Percentiles rank a stretch among this genome's conserved stretches.
Conservation (phyloP, 2,113 vertebrate species). For the Lichenostomus cassidix region DNA sequence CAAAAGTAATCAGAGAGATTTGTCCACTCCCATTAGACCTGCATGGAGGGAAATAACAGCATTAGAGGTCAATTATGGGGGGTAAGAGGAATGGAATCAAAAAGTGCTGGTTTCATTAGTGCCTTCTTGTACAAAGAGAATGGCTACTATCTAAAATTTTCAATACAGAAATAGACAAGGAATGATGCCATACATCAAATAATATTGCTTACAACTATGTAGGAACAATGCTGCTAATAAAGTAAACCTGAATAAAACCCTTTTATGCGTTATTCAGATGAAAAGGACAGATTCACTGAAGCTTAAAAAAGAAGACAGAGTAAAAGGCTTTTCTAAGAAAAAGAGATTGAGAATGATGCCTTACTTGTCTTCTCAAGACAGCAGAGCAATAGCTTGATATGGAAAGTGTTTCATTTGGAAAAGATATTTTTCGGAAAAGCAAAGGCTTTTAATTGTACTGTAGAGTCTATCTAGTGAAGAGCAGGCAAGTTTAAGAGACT, state of each 20-base stretch:
- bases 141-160: not conserved
- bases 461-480: not conserved
- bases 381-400: not conserved
- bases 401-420: conserved; percentile 9
- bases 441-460: not conserved
- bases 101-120: conserved; percentile 35
- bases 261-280: not conserved
- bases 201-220: not conserved
- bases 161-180: conserved; percentile 16
- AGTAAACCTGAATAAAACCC: conserved; percentile 25
- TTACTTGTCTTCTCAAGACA: not conserved
- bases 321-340: not conserved
- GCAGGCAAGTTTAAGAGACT: not conserved
- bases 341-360: not conserved
- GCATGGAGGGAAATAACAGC: not conserved
- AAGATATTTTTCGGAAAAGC: not conserved
- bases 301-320: not conserved
- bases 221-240: conserved; percentile 47
- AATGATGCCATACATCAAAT: not conserved
- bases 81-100: conserved; percentile 9
- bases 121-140: conserved; percentile 19
- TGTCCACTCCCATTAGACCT: conserved; percentile 20
- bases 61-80: not conserved
- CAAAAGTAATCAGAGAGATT: conserved; percentile 27
- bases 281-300: conserved; percentile 11